phyloP scores from a whole-genome alignment of 2,888 invertebrate species.

The Luffia ferchaultella region DNA sequence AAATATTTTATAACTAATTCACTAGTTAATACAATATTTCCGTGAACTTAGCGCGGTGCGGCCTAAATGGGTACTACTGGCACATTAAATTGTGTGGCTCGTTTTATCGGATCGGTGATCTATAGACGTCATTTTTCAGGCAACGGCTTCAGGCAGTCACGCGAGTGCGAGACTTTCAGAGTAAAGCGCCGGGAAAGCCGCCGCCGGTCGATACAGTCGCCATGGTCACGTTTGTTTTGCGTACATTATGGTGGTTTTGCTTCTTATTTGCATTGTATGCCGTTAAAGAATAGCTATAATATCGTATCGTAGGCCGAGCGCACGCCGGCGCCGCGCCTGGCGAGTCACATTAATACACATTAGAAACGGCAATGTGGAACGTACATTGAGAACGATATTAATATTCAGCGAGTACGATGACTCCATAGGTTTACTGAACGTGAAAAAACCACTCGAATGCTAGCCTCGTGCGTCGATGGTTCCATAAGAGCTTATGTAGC shows the following conservation, averaged over 20 bases:
- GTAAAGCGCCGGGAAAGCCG: slow-evolving; percentile 60
- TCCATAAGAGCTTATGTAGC: too few species aligned
- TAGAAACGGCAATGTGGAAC: not conserved
- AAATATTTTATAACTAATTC: not conserved
- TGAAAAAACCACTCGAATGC: too few species aligned
- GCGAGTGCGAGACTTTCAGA: slow-evolving; percentile 50
- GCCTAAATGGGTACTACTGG: not conserved
- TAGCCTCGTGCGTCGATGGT: too few species aligned
- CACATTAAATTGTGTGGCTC: not conserved
- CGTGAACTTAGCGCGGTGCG: not conserved
- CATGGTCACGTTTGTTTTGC: slow-evolving; percentile 57
- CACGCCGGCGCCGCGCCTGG: not conserved
- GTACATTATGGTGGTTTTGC: slow-evolving; percentile 38
- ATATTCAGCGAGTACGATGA: not conserved
- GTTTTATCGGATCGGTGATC: slow-evolving; percentile 13
- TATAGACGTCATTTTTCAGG: slow-evolving; percentile 26
- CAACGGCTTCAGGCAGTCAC: slow-evolving; percentile 54
- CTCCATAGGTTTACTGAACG: too few species aligned
- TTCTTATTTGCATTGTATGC: slow-evolving; percentile 57
- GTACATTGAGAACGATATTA: not conserved
- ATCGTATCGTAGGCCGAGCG: not conserved
- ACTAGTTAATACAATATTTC: not conserved
- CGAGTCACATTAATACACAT: not conserved
- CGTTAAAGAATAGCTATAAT: slow-evolving; percentile 7
- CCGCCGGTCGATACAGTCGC: slow-evolving; percentile 58